These are phyloP conservation scores for Coranthus polyacanthus DNA, from an alignment of 2,797 vertebrate genomes.

Conservation along the genomic window DNA sequence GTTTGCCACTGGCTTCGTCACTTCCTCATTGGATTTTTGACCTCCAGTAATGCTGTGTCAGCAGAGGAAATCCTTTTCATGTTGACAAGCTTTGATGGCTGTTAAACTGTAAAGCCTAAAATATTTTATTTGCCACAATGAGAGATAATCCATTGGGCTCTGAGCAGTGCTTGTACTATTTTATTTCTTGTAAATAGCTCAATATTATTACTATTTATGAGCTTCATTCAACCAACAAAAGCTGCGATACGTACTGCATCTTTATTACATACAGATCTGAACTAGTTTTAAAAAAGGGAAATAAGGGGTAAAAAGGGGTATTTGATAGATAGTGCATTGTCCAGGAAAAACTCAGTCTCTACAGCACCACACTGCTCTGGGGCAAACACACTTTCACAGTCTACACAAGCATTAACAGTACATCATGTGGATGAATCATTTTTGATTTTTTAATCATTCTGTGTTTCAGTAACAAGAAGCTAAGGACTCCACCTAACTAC, in stretches of 20 bases:
- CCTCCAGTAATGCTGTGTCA: too few relatives aligned
- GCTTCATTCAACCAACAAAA: conserved; percentile 1
- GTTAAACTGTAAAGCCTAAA: not conserved
- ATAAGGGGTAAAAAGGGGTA: not conserved
- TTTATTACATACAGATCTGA: not conserved
- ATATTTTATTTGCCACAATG: not conserved
- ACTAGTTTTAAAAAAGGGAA: not conserved
- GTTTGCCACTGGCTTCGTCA: too few relatives aligned
- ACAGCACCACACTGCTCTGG: too few relatives aligned
- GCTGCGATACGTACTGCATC: not conserved
- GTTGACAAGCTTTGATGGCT: not conserved
- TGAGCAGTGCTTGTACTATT: too few relatives aligned
- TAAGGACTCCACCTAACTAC: conserved; percentile 89
- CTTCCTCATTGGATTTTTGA: too few relatives aligned
- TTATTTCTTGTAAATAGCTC: too few relatives aligned
- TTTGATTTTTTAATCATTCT: conserved; percentile 5
- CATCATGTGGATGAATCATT: too few relatives aligned
- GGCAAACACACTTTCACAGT: too few relatives aligned
- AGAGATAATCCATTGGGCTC: too few relatives aligned
- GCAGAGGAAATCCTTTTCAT: too few relatives aligned
- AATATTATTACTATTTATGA: not conserved
- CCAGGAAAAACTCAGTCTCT: too few relatives aligned
- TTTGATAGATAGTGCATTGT: not conserved
- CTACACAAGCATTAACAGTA: too few relatives aligned
- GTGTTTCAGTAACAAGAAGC: conserved; percentile 89